These are phyloP conservation scores for Cataglyphis hispanica DNA, from an alignment of 1,140 invertebrate species.

Conservation along the genomic window DNA sequence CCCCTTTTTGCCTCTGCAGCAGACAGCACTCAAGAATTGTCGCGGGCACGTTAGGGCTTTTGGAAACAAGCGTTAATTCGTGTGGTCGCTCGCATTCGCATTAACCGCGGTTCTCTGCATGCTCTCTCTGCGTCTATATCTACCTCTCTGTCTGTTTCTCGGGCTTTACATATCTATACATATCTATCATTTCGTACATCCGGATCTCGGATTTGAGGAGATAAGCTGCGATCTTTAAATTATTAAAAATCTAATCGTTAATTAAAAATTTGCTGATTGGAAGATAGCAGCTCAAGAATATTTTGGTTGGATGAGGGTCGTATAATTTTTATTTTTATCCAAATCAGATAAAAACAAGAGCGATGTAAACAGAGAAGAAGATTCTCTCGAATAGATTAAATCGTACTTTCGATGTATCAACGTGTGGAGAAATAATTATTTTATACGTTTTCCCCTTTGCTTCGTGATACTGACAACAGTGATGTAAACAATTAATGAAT, in stretches of 20 bases:
- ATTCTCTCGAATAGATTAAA: background rate
- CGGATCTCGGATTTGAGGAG: background rate
- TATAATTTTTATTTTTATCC: background rate
- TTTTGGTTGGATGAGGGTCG: background rate
- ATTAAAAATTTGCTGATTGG: too few relatives aligned
- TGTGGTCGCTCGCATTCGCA: constrained; percentile 81
- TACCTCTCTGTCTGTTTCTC: constrained; percentile 15
- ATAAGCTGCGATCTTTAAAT: background rate
- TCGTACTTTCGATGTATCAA: background rate
- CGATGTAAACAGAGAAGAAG: background rate
- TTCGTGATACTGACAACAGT: background rate
- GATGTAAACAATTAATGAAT: background rate
- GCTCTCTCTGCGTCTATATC: constrained; percentile 48
- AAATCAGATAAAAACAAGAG: background rate
- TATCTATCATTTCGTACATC: background rate
- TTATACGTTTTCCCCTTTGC: too few relatives aligned
- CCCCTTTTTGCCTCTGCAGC: constrained; percentile 79
- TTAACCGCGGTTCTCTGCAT: constrained; percentile 71
- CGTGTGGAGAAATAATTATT: background rate
- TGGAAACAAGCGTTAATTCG: constrained; percentile 86
- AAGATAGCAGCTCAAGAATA: too few relatives aligned
- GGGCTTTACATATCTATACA: background rate
- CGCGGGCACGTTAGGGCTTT: constrained; percentile 86
- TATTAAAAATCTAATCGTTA: too few relatives aligned
- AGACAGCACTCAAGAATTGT: constrained; percentile 87